phyloP scores from a whole-genome alignment of 23 tunicate genomes.

The Trididemnum clinides region DNA sequence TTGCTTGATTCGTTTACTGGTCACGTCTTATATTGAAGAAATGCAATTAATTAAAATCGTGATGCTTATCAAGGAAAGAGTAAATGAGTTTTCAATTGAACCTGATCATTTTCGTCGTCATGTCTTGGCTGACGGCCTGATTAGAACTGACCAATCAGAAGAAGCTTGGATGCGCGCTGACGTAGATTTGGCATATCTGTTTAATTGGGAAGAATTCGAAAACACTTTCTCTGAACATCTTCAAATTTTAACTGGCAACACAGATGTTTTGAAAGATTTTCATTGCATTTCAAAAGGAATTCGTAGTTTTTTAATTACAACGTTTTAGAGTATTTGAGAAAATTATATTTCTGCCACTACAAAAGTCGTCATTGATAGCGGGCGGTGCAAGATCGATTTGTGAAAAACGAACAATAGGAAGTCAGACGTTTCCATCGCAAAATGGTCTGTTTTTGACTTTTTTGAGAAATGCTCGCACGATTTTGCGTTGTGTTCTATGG shows the following conservation, averaged over 20 bases:
- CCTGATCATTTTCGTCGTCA: background rate
- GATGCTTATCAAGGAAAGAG: background rate
- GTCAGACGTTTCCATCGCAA: too few relatives aligned
- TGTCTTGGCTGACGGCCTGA: background rate
- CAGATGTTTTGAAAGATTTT: background rate
- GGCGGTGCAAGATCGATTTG: too few relatives aligned
- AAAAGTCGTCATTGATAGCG: too few relatives aligned
- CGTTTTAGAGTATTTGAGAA: too few relatives aligned
- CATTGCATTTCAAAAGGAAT: background rate
- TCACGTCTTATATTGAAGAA: constrained; percentile 16
- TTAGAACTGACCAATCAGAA: background rate
- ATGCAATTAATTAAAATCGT: background rate
- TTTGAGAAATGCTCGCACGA: too few relatives aligned
- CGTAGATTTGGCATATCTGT: constrained; percentile 12
- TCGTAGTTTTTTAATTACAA: background rate
- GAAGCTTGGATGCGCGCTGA: background rate
- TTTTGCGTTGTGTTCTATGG: too few relatives aligned
- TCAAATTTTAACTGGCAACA: background rate
- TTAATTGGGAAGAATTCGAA: constrained; percentile 45
- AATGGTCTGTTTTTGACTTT: too few relatives aligned
- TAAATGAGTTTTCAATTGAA: background rate
- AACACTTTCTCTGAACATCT: constrained; percentile 21
- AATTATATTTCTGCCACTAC: too few relatives aligned
- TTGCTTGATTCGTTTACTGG: constrained; percentile 18
- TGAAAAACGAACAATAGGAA: too few relatives aligned